phyloP scores from a whole-genome alignment of 2,888 invertebrate species.

The Drosophila melanosoma region DNA sequence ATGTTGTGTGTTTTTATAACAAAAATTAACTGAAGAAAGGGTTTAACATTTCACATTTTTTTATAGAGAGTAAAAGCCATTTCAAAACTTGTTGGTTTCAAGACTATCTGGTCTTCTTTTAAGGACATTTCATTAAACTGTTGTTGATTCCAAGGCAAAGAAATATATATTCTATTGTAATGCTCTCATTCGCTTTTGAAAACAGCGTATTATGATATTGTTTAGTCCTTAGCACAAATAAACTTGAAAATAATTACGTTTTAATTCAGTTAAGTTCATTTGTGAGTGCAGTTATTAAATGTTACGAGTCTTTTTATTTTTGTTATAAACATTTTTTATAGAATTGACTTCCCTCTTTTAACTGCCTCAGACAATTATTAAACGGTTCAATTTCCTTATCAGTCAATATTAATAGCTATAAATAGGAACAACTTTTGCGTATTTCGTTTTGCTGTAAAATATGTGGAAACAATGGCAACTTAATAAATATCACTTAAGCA shows the following conservation, averaged over 20 bases:
- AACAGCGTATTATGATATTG: neutral
- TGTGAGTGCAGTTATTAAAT: neutral
- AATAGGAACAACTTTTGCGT: conserved; percentile 25
- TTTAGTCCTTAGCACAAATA: neutral
- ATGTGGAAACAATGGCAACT: conserved; percentile 13
- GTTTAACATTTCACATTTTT: neutral
- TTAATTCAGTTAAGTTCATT: conserved; percentile 11
- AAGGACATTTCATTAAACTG: neutral
- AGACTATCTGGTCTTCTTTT: neutral
- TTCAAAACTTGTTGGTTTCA: neutral
- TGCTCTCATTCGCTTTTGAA: neutral
- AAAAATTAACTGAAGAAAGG: neutral
- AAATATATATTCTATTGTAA: neutral
- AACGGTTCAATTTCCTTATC: conserved; percentile 38
- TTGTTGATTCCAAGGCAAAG: neutral
- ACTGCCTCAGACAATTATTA: conserved; percentile 8
- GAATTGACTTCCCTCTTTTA: neutral
- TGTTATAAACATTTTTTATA: neutral
- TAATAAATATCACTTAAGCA: conserved; percentile 7
- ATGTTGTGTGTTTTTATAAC: neutral
- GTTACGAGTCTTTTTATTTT: neutral
- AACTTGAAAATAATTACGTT: conserved; percentile 2
- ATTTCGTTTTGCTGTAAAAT: conserved; percentile 4
- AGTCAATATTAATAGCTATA: conserved; percentile 24
- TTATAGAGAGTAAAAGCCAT: neutral